Evolutionary conservation across 2,797 vertebrate species (phyloP).

Genomic region (Betta splendens): DNA sequence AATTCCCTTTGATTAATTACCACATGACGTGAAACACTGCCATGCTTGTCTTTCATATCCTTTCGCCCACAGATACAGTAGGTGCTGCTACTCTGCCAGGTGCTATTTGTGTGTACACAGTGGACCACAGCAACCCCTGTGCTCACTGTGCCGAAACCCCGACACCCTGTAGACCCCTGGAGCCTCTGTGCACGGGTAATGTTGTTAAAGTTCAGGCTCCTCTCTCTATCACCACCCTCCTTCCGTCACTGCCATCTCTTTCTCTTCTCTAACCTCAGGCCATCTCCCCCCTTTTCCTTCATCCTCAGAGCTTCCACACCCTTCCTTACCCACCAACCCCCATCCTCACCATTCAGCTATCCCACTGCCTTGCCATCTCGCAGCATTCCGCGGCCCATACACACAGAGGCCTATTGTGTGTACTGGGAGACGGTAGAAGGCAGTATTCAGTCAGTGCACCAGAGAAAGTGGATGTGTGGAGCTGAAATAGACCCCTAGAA

Average conservation of each 20-base stretch:
- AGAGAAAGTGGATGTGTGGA: constrained; percentile 63
- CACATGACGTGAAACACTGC: constrained; percentile 7
- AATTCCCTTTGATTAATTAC: constrained; percentile 10
- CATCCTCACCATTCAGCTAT: constrained; percentile 80
- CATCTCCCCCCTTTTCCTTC: constrained; percentile 49
- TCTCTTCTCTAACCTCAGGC: constrained; percentile 61
- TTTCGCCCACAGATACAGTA: constrained; percentile 33
- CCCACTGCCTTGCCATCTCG: constrained; percentile 84
- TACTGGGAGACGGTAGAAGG: constrained; percentile 63
- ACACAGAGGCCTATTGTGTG: constrained; percentile 87
- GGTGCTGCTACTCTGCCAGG: constrained; percentile 21
- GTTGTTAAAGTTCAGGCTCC: constrained; percentile 58
- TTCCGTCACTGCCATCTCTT: constrained; percentile 70
- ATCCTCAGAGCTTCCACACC: constrained; percentile 71
- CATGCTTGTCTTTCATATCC: constrained; percentile 27
- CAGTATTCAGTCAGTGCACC: constrained; percentile 74
- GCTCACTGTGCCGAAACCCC: constrained; percentile 75
- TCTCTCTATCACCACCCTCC: constrained; percentile 39
- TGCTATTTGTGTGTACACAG: constrained; percentile 51
- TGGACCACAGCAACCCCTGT: constrained; percentile 50
- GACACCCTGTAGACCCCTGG: constrained; percentile 86
- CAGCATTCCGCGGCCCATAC: constrained; percentile 83
- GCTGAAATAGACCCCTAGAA: constrained; percentile 54
- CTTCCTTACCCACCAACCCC: constrained; percentile 80
- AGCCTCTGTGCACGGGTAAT: constrained; percentile 79